These are phyloP conservation scores for Patagioenas fasciata DNA, from an alignment of 2,113 vertebrate genomes.

Conservation along the genomic window DNA sequence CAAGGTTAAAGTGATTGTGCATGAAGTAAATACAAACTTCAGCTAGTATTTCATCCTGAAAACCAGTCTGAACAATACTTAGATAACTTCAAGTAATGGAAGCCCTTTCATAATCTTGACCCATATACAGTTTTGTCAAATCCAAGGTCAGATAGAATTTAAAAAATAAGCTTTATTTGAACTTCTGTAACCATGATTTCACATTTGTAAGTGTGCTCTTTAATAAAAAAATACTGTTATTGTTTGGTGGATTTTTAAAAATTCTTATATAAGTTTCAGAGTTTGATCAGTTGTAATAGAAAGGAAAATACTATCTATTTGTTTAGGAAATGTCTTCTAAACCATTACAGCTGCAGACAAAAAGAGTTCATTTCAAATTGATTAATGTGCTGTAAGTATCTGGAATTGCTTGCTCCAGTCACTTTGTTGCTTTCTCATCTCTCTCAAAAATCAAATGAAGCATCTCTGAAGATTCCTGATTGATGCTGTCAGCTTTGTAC, in stretches of 20 bases:
- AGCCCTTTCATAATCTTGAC: conserved; percentile 71
- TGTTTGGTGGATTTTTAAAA: not conserved
- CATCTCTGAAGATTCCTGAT: conserved; percentile 70
- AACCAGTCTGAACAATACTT: conserved; percentile 72
- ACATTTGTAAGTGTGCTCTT: conserved; percentile 60
- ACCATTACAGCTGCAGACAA: conserved; percentile 65
- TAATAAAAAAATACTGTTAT: conserved; percentile 41
- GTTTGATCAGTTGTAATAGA: conserved; percentile 67
- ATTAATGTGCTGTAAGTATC: conserved; percentile 71
- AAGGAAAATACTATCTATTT: conserved; percentile 63
- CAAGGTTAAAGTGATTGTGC: conserved; percentile 80
- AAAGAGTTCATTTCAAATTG: conserved; percentile 72
- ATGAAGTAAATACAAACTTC: conserved; percentile 79
- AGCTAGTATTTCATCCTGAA: conserved; percentile 80
- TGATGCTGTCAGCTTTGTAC: conserved; percentile 64
- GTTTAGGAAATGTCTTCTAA: conserved; percentile 70
- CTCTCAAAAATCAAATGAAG: conserved; percentile 74
- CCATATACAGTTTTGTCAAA: conserved; percentile 72
- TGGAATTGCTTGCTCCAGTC: conserved; percentile 70
- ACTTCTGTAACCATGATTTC: conserved; percentile 40
- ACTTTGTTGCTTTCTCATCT: conserved; percentile 72
- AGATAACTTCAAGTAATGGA: conserved; percentile 79
- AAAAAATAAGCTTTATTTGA: conserved; percentile 60
- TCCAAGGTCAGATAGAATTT: conserved; percentile 77
- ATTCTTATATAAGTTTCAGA: conserved; percentile 20